Evolutionary conservation across 2,113 vertebrate genomes (phyloP), one percentile per base, ranked within the genome.

Genomic region (Oxygymnocypris stewartii): DNA sequence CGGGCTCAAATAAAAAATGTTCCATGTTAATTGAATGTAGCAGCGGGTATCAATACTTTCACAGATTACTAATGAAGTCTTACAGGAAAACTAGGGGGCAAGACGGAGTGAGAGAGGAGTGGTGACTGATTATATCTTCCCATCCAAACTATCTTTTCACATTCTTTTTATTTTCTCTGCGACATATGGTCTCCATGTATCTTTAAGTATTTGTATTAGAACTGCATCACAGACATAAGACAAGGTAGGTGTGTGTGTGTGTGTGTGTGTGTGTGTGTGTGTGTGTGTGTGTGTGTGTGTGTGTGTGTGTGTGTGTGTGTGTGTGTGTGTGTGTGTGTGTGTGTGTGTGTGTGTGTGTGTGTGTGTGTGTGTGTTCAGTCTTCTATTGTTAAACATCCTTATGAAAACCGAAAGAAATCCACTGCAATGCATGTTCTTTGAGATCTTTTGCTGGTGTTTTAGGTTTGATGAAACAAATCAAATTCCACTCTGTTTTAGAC

Each of bases 81-180:
- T 88, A 81, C 84, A 54, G 82, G 35, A 88, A 81, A 73, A 40
- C 25, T 82, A 63, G 11, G 42, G 51, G 59, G 90, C 81, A 89
- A 92, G 86, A 87, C 92, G 88, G 90, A 88, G 90, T 89, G 87
- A 90, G 35, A 61, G 54, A 90, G 87, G 81, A 89, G 91, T 91
- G 90, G 90, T 89, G 89, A 90, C 84, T 87, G 89, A 88, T 82
- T 88, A 88, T 78, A 87, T 86, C 86, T 87, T 85, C 89, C 10
- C 79, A 65, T 67, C n/a, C 61, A 67, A n/a, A 20, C 42, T 25
- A 14, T 65, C 40, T 25, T 80, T 51, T 6, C 44, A 69, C 35
- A 47, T 63, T 73, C 37, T 84, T 74, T 88, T 79, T 87, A 73
- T 77, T 23, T n/a, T 87, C 69, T 71, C 49, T 69, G 71, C 86